Conservation (phyloP, 2,113 vertebrate species). For the Calidris pugnax region DNA sequence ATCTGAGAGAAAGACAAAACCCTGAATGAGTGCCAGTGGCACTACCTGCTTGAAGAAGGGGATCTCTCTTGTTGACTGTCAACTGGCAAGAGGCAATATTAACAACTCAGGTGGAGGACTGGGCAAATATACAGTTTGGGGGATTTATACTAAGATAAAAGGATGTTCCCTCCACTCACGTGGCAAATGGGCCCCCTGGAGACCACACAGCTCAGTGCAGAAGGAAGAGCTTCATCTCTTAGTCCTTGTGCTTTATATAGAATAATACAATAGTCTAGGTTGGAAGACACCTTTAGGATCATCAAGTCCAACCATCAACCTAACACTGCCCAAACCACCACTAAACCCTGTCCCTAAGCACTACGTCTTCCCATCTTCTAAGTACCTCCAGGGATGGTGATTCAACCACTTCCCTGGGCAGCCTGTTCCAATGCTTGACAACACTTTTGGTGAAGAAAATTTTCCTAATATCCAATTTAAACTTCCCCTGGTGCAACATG, state of each 20-base stretch:
- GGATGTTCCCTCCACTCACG: accelerated
- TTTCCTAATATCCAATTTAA: neutral
- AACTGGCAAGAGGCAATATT: neutral
- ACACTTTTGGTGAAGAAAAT: neutral
- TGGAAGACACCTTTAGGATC: neutral
- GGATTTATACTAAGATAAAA: neutral
- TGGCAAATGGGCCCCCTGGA: neutral
- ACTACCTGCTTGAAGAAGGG: neutral
- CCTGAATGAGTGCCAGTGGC: neutral
- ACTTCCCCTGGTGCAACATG: neutral
- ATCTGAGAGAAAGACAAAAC: neutral
- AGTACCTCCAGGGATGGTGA: neutral
- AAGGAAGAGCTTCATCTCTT: neutral
- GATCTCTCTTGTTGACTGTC: neutral
- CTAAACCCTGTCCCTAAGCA: neutral
- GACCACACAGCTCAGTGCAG: neutral
- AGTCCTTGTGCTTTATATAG: neutral
- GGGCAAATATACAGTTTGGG: neutral
- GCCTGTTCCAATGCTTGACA: neutral
- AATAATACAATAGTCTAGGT: neutral
- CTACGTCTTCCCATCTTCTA: neutral
- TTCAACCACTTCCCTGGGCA: neutral
- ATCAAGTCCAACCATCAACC: neutral
- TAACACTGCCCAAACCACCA: neutral
- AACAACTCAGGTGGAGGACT: neutral